Evolutionary conservation across 2,888 invertebrate species (phyloP), one percentile per base, ranked within the genome.

Genomic region (Invenusta paracnida): DNA sequence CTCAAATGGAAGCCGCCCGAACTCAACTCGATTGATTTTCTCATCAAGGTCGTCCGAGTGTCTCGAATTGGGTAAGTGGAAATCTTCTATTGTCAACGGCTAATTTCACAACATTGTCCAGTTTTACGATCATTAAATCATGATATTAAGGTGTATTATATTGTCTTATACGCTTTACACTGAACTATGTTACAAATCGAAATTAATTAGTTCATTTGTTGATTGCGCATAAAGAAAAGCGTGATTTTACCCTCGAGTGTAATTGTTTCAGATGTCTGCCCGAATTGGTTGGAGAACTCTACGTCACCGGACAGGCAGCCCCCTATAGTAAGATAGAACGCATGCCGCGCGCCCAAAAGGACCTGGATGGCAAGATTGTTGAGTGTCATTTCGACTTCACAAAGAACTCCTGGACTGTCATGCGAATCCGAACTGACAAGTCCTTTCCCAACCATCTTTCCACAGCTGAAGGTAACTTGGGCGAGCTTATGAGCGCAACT

Each of bases 1-100:
- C 93, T 99, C 23, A 99, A 99, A 92, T 99, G 99, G 99, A 99
- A 99, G 90, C 98, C 99, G 23, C 93, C 94, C 0, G 93, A 95
- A 86, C 93, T 96, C 92, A 99, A 99, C 92, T 97, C 98, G 0
- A 95, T 99, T 0, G 99, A 99, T 92, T 99, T 99, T 91, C 94
- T 94, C 89, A 92, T 99, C 87, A 95, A 95, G 92, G 95, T 99
- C 85, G 93, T 93, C 0, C 94, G 95, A 86, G 89, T 89, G 83
- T 86, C 90, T 0, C 88, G 88, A 85, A 87, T 86, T 73, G 92
- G 92, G 91, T 91, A 92, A 73, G 82, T 30, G 29, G 27, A 17
- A 48, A 48, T n/a, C n/a, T n/a, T n/a, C n/a, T n/a, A n/a, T n/a
- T n/a, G n/a, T n/a, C n/a, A n/a, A n/a, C n/a, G n/a, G n/a, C n/a